Evolutionary conservation across 2,888 invertebrate genomes (phyloP).

Genomic region (Brenthis hecate): DNA sequence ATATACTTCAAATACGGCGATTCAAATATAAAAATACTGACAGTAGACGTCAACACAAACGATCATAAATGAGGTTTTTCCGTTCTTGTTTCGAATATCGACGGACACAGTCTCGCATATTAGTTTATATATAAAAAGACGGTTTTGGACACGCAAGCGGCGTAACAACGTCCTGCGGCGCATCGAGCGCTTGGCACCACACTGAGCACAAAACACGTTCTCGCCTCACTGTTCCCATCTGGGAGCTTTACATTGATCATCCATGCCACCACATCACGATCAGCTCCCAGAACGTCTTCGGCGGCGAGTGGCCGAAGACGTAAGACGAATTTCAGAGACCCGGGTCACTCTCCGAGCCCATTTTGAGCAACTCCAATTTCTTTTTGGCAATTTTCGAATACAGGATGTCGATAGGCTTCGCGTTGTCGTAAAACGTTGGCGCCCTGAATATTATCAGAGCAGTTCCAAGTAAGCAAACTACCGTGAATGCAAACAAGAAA

Average conservation of each 20-base stretch:
- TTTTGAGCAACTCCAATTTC: constrained; percentile 92
- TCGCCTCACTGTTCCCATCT: constrained; percentile 72
- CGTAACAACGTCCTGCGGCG: constrained; percentile 67
- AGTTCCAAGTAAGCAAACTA: constrained; percentile 95
- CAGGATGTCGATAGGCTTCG: constrained; percentile 93
- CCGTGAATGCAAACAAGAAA: constrained; percentile 97
- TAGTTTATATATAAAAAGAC: constrained; percentile 73
- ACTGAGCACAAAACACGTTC: constrained; percentile 74
- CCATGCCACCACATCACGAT: constrained; percentile 83
- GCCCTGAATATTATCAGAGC: constrained; percentile 94
- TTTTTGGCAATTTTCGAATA: constrained; percentile 96
- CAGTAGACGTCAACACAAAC: constrained; percentile 66
- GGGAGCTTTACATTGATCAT: constrained; percentile 76
- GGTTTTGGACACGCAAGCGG: constrained; percentile 67
- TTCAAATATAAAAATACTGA: constrained; percentile 76
- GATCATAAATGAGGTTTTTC: constrained; percentile 58
- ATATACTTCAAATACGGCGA: constrained; percentile 60
- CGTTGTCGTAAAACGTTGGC: constrained; percentile 95
- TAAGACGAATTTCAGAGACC: constrained; percentile 86
- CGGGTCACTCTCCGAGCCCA: constrained; percentile 89
- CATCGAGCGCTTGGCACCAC: constrained; percentile 75
- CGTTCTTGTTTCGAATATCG: constrained; percentile 61
- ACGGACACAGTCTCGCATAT: constrained; percentile 72
- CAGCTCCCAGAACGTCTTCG: constrained; percentile 84
- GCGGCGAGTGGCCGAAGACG: constrained; percentile 87